phyloP scores from a whole-genome alignment of 2,888 invertebrate genomes.

The Drosophila fulvimacula region DNA sequence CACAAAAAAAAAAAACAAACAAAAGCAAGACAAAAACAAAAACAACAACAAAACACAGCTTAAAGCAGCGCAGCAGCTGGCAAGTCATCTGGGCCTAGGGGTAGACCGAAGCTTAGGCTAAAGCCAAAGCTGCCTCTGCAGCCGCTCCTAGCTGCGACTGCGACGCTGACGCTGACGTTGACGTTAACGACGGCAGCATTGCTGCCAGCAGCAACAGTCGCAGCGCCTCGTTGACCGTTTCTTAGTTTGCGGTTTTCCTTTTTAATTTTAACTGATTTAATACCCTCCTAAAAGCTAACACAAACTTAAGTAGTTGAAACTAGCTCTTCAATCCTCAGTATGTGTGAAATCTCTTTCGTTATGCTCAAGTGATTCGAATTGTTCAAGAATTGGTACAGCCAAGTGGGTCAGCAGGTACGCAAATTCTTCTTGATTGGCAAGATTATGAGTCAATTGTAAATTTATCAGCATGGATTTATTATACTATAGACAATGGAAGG shows the following conservation, averaged over 20 bases:
- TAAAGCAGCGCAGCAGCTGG: constrained; percentile 55
- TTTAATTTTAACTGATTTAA: constrained; percentile 55
- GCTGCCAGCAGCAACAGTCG: constrained; percentile 22
- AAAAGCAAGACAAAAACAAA: constrained; percentile 26
- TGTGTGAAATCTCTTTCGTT: constrained; percentile 4
- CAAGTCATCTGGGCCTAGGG: constrained; percentile 72
- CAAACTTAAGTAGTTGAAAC: constrained; percentile 17
- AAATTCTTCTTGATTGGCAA: not conserved
- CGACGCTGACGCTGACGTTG: constrained; percentile 11
- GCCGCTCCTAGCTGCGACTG: constrained; percentile 65
- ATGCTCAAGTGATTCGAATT: not conserved
- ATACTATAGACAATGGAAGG: not conserved
- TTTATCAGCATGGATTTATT: not conserved
- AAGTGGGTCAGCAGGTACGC: constrained; percentile 10
- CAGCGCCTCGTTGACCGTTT: constrained; percentile 60
- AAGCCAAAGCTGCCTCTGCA: constrained; percentile 14
- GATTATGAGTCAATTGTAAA: not conserved
- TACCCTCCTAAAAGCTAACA: constrained; percentile 38
- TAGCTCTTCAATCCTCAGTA: constrained; percentile 5
- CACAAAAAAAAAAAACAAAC: constrained; percentile 16
- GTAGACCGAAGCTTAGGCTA: constrained; percentile 50
- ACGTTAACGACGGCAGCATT: constrained; percentile 7
- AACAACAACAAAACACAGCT: constrained; percentile 24
- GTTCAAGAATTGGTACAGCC: not conserved
- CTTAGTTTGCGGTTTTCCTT: constrained; percentile 50